These are phyloP conservation scores for Temnothorax curvispinosus DNA, from an alignment of 1,140 invertebrate genomes.

Conservation along the genomic window DNA sequence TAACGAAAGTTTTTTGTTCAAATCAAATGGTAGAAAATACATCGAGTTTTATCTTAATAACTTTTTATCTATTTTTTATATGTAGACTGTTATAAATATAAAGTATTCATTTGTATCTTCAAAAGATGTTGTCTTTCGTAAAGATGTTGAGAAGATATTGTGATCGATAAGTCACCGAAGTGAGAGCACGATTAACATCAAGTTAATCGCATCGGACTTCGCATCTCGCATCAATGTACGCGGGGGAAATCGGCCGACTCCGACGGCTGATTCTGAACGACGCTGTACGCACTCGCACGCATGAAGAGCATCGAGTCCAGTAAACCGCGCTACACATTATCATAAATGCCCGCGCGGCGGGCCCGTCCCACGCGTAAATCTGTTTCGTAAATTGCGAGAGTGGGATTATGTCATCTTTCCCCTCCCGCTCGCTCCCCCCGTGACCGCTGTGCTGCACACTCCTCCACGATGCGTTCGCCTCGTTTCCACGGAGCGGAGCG, in stretches of 20 bases:
- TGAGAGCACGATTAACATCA: not conserved
- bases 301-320: constrained; percentile 74
- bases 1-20: not conserved
- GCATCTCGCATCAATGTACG: not conserved
- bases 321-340: constrained; percentile 83
- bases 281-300: constrained; percentile 54
- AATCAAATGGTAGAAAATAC: not conserved
- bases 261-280: constrained; percentile 12
- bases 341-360: constrained; percentile 82
- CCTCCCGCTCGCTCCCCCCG: constrained; percentile 68
- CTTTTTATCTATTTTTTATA: not conserved
- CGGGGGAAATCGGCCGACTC: not conserved
- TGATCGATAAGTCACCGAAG: too few species aligned
- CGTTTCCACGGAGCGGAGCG: constrained; percentile 58
- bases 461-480: constrained; percentile 63
- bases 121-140: not conserved
- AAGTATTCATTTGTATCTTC: not conserved
- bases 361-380: constrained; percentile 85
- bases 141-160: not conserved
- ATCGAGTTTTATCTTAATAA: not conserved
- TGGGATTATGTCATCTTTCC: constrained; percentile 82
- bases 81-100: not conserved
- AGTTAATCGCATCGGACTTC: not conserved
- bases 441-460: constrained; percentile 46
- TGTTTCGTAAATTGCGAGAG: constrained; percentile 84